Evolutionary conservation across 1,140 invertebrate species (phyloP), one percentile per base, ranked within the genome.

Genomic region (Neodiprion lecontei): DNA sequence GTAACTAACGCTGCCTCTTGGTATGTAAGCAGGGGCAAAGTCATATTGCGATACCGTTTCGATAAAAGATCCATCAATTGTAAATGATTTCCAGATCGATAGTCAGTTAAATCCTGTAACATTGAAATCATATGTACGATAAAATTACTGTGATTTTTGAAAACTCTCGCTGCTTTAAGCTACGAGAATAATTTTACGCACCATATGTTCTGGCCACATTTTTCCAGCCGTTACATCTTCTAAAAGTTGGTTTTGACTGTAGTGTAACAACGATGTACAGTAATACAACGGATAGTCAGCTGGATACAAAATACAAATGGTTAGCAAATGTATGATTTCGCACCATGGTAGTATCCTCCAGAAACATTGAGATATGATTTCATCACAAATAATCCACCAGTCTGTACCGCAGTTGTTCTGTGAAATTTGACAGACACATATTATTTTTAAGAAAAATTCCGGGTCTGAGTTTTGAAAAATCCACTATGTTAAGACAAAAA

Each of bases 231-330:
- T 79, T n/a, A 86, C 75, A 69, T 84, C 80, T 74, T 85, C 76
- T 75, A 86, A 75, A 49, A 88, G 73, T 49, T 75, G 70, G 61
- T 76, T 49, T 67, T 85, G 81, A 69, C 83, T 85, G 40, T 85
- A 81, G 79, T 86, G 78, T 48, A 88, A 74, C 47, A 89, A 75
- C 4, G 88, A 87, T n/a, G 79, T 78, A 66, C 84, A 86, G 70
- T 88, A 88, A 76, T 89, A 89, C 47, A 89, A 72, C 47, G 88
- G 79, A 67, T 88, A 86, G 79, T 89, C 88, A 48, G 86, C 82
- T 11, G 85, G 80, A 77, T 88, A 83, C n/a, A 88, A 70, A 72
- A 88, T 81, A 65, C 85, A 87, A 72, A 88, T 82, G 9, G 83
- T 76, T 47, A 88, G 77, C 72, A 85, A 88, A 76, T 89, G 80